These are phyloP conservation scores for Osmerus mordax DNA, from an alignment of 2,113 vertebrate species.

Conservation along the genomic window DNA sequence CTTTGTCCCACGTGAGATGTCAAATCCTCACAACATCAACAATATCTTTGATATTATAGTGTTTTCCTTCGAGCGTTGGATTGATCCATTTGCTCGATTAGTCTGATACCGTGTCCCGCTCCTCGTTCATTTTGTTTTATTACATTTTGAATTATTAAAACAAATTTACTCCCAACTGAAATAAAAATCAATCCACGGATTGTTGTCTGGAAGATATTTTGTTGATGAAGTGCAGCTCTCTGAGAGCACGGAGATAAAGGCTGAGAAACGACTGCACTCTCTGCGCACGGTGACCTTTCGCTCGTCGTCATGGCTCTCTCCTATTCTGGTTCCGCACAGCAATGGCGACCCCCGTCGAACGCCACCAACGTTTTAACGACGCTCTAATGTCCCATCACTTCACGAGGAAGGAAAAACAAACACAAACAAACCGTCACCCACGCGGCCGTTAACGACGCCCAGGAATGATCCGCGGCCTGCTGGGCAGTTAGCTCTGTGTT, in stretches of 20 bases:
- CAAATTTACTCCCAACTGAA: conserved; percentile 20
- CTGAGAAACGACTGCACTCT: conserved; percentile 25
- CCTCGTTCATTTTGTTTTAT: neutral
- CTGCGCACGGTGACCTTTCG: conserved; percentile 37
- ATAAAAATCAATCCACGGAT: conserved; percentile 27
- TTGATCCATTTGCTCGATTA: neutral
- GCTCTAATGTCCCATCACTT: conserved; percentile 52
- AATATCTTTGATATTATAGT: too few relatives aligned
- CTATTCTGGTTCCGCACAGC: conserved; percentile 35
- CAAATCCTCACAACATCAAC: too few relatives aligned
- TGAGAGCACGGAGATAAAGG: conserved; percentile 30
- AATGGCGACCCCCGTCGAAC: conserved; percentile 30
- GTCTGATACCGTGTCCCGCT: neutral
- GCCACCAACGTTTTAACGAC: conserved; percentile 47
- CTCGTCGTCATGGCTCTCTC: conserved; percentile 49
- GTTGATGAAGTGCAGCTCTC: conserved; percentile 25
- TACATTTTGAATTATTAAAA: conserved; percentile 2
- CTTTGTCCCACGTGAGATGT: too few relatives aligned
- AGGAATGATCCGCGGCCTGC: conserved; percentile 6
- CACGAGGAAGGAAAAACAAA: neutral
- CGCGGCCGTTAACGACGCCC: conserved; percentile 28
- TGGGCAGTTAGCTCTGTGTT: neutral
- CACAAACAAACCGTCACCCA: conserved; percentile 49
- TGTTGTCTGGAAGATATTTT: conserved; percentile 26
- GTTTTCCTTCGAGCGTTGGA: neutral